Evolutionary conservation across 2,797 vertebrate genomes (phyloP), one percentile per base, ranked within the genome.

Genomic region (Potorous gilbertii): DNA sequence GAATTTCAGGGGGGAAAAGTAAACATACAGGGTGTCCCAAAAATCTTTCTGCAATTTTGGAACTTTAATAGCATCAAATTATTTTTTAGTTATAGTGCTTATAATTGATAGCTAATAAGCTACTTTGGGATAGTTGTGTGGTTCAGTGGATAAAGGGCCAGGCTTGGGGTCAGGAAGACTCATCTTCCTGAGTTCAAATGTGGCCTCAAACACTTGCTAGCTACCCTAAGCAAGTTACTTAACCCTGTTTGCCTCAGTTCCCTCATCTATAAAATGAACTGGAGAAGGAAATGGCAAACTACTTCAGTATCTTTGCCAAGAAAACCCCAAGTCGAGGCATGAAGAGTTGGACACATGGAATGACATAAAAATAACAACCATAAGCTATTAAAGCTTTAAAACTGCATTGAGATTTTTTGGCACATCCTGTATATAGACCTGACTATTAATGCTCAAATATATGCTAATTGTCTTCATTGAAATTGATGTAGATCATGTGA

Each of bases 391-490:
- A 50, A 3, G 24, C 40, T 62, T 62, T 59, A 91, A 94, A 89
- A 89, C 5, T 50, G 54, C 24, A 94, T 54, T 90, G 5, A 92
- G 1, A 90, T 31, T 96, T 95, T n/a, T 92, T 93, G 54, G 81
- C 3, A 50, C 24, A 12, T 3, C 40, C 8, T 11, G 3, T 87
- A 50, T 87, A 50, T 12, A 18, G 29, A 5, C 54, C 34, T 24
- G 92, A 56, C 90, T 93, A 91, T 91, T 90, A 92, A 56, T 89
- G 4, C 34, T 3, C 46, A 91, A 54, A 90, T 1, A 91, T 74
- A 0, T 94, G 95, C 46, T 92, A 18, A 90, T 54, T 93, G 91
- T 96, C 50, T 55, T 18, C 0, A 90, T 92, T 90, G 16, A 93
- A 87, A 11, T 31, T 66, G 4, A 18, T 9, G 14, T 46, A 56